Base-by-base conservation (phyloP, 2,797 vertebrate species). In the Catostomus latipinnis region DNA sequence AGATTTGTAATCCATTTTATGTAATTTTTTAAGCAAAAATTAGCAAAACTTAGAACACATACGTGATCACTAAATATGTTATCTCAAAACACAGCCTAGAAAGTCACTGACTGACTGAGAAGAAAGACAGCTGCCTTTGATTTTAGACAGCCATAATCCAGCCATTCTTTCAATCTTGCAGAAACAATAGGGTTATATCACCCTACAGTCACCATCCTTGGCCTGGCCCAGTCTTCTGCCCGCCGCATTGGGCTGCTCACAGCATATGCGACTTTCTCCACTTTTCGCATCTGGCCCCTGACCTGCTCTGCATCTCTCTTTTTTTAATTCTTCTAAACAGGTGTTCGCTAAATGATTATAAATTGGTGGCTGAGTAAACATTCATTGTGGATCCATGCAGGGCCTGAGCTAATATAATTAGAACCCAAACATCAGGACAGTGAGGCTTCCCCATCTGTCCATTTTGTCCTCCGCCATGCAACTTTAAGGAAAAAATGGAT, bases 311-410 rank as follows among this genome's bases (percentile, higher is more conserved):
- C 74, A 65, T 34, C 34, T 69, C 54, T 71, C 77, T 81, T 83
- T 80, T 78, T 78, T 82, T 71, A 61, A 61, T 90, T 92, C 62
- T 49, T 90, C 92, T 90, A 96, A 96, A 96, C 96, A 97, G 96
- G 96, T 98, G 96, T 91, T 92, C 91, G 88, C 91, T 96, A 96
- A 98, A 97, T 95, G 95, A 95, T 96, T 96, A 96, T 95, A 96
- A 96, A 98, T 95, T 94, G 93, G 94, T 93, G 93, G 92, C 93
- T 93, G 94, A 94, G 94, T 93, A 94, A 94, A 95, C 94, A 94
- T 95, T 87, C 94, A 95, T 94, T 92, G 94, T 92, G 92, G 92
- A 95, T 94, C 93, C 93, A 76, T 91, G 92, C 93, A 92, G 92
- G 93, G 93, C 65, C 79, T 83, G 22, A 63, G 90, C 91, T 96